Conservation (phyloP, 2,797 vertebrate genomes). For the Uromys caudimaculatus region DNA sequence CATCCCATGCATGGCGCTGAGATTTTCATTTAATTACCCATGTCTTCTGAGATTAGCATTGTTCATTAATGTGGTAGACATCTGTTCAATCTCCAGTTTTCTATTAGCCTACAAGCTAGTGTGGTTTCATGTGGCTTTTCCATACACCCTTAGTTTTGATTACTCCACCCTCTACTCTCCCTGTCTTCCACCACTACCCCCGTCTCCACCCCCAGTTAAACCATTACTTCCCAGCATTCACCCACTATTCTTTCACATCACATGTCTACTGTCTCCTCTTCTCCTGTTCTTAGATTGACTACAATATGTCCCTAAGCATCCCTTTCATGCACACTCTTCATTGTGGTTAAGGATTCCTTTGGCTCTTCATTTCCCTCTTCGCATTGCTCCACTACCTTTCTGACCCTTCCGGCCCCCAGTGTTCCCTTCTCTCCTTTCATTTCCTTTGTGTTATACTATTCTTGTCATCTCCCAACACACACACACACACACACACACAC, state of each 20-base stretch:
- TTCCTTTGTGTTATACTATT: background rate
- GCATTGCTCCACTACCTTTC: too few relatives aligned
- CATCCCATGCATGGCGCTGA: background rate
- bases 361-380: too few relatives aligned
- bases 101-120: background rate
- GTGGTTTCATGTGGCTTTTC: background rate
- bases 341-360: too few relatives aligned
- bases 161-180: background rate
- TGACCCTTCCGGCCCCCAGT: background rate
- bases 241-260: background rate
- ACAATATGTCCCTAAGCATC: background rate
- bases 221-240: background rate
- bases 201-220: background rate
- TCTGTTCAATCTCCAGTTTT: background rate
- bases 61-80: background rate
- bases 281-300: background rate
- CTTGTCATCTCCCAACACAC: background rate
- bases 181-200: background rate
- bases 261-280: background rate
- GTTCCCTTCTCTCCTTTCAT: background rate
- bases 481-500: background rate
- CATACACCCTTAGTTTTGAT: too few relatives aligned
- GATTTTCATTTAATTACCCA: background rate
- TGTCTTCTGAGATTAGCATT: background rate
- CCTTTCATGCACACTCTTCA: background rate